These are phyloP conservation scores for Sogatella furcifera DNA, from an alignment of 1,140 invertebrate genomes.

Conservation along the genomic window DNA sequence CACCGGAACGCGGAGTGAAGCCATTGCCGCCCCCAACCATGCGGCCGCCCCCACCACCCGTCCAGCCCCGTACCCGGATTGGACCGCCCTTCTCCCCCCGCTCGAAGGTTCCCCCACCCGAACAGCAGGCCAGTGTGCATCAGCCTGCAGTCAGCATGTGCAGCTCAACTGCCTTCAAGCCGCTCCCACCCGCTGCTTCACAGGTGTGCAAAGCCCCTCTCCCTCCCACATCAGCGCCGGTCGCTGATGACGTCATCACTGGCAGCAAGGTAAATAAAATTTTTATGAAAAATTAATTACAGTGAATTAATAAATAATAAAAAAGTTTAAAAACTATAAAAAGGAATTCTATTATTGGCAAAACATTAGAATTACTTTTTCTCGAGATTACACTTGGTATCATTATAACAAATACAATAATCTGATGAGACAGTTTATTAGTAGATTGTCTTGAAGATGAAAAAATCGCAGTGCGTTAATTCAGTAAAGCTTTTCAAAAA, in stretches of 20 bases:
- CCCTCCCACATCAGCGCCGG: neutral
- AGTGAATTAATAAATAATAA: no score
- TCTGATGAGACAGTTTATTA: no score
- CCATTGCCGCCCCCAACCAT: neutral
- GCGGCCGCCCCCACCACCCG: slow-evolving; percentile 10
- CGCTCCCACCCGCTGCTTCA: neutral
- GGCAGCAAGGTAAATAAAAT: slow-evolving; percentile 4
- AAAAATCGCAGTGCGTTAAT: slow-evolving; percentile 2
- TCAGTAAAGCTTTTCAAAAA: neutral
- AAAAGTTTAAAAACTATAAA: no score
- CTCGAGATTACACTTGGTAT: no score
- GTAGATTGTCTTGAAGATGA: slow-evolving; percentile 2
- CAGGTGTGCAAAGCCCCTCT: neutral
- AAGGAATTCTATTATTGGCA: no score
- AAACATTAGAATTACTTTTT: no score
- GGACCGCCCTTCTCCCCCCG: neutral
- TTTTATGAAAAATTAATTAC: no score
- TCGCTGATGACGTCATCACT: neutral
- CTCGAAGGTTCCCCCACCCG: neutral
- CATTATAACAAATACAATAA: no score
- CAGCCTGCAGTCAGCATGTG: no score
- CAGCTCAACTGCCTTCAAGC: no score
- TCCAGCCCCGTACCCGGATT: neutral
- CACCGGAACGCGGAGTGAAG: neutral
- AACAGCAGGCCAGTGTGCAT: neutral